Percentiles rank a stretch among this genome's conserved stretches.
phyloP scores from a whole-genome alignment of 1,140 invertebrate species.

The Yoshiicerus persimilis region DNA sequence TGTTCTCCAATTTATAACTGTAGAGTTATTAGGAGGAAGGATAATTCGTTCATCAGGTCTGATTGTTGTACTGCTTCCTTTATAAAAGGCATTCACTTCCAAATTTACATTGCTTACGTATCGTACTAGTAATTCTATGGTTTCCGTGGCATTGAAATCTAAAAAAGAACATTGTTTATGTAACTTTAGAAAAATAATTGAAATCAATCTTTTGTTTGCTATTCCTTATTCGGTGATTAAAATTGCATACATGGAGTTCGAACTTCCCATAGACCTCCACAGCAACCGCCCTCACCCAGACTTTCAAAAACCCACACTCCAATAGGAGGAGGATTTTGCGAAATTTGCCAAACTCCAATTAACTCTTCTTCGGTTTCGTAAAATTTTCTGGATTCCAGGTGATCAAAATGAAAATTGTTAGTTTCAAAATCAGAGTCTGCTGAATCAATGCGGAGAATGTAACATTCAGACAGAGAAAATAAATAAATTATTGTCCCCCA shows the following conservation, averaged over 20 bases:
- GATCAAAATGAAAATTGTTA: not conserved
- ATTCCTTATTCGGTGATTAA: too few species aligned
- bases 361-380: not conserved
- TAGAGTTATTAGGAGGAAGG: not conserved
- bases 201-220: too few species aligned
- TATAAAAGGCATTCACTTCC: not conserved
- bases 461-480: not conserved
- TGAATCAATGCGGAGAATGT: not conserved
- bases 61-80: not conserved
- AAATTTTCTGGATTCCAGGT: not conserved
- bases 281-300: not conserved
- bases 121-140: not conserved
- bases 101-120: not conserved
- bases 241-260: not conserved
- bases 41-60: not conserved
- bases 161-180: not conserved
- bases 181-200: too few species aligned
- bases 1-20: not conserved
- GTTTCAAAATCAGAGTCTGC: not conserved
- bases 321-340: not conserved
- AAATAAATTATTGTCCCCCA: not conserved
- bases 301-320: not conserved
- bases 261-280: not conserved
- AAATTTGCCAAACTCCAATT: not conserved
- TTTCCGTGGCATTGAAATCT: not conserved